Evolutionary conservation across 2,113 vertebrate species (phyloP).

Genomic region (Poecile atricapillus): DNA sequence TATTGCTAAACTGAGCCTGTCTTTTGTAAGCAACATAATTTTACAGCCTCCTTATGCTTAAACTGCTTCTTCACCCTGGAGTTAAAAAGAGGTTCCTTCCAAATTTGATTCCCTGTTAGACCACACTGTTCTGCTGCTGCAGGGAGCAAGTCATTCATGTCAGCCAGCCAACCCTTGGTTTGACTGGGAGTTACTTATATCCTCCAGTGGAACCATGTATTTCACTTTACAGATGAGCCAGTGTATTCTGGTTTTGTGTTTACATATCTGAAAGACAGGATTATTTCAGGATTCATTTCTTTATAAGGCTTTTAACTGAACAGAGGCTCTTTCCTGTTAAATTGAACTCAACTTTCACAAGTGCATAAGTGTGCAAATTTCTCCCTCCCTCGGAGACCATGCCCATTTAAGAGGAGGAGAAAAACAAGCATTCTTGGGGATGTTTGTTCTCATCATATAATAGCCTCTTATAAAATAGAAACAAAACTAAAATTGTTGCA

Average conservation of each 20-base stretch:
- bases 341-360: not conserved
- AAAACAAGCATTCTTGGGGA: not conserved
- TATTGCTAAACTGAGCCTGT: not conserved
- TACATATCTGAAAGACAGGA: not conserved
- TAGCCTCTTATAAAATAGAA: not conserved
- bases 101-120: not conserved
- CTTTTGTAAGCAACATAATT: not conserved
- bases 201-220: not conserved
- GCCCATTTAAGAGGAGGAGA: not conserved
- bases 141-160: not conserved
- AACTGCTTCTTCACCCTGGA: not conserved
- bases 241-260: not conserved
- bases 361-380: not conserved
- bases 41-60: not conserved
- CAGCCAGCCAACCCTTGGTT: not conserved
- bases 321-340: not conserved
- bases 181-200: not conserved
- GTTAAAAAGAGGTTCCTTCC: not conserved
- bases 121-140: not conserved
- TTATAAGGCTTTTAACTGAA: not conserved
- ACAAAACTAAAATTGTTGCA: not conserved
- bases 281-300: constrained; percentile 4
- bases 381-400: not conserved
- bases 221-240: not conserved
- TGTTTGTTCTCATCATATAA: not conserved